phyloP scores from a whole-genome alignment of 92 coral and sea anemone genomes.

The Metridium senile region DNA sequence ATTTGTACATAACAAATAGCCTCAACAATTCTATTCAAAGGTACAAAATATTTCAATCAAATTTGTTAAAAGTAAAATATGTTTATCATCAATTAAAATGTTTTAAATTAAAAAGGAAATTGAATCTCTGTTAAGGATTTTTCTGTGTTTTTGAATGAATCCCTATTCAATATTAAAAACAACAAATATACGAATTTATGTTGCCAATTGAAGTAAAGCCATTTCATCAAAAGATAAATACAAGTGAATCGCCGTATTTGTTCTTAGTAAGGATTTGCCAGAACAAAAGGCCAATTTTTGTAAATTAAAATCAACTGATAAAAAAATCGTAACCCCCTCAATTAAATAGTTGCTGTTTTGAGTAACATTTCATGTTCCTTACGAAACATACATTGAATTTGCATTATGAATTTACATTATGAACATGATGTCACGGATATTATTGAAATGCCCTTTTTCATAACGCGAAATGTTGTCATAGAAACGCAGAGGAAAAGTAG shows the following conservation, averaged over 20 bases:
- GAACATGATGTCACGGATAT: constrained; percentile 18
- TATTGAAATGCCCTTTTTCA: constrained; percentile 46
- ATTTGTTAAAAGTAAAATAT: too few species aligned
- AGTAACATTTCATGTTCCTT: not conserved
- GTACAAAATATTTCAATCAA: too few species aligned
- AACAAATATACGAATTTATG: not conserved
- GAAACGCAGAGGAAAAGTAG: constrained; percentile 49
- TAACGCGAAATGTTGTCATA: constrained; percentile 44
- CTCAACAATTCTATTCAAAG: too few species aligned
- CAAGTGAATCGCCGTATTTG: not conserved
- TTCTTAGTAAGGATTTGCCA: not conserved
- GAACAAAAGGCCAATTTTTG: not conserved
- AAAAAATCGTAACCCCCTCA: not conserved
- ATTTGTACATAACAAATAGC: too few species aligned
- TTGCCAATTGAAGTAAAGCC: not conserved
- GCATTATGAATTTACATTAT: constrained; percentile 1
- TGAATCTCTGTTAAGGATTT: not conserved
- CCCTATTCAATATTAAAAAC: not conserved
- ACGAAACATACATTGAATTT: not conserved
- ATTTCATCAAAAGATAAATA: not conserved
- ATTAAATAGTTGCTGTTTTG: not conserved
- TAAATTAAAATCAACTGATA: not conserved
- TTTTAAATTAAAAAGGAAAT: not conserved
- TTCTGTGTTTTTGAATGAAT: not conserved
- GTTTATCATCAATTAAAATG: not conserved